Percentiles rank a stretch among this genome's conserved stretches.
These are phyloP conservation scores for Neria commutata DNA, from an alignment of 2,888 invertebrate genomes.

Conservation along the genomic window DNA sequence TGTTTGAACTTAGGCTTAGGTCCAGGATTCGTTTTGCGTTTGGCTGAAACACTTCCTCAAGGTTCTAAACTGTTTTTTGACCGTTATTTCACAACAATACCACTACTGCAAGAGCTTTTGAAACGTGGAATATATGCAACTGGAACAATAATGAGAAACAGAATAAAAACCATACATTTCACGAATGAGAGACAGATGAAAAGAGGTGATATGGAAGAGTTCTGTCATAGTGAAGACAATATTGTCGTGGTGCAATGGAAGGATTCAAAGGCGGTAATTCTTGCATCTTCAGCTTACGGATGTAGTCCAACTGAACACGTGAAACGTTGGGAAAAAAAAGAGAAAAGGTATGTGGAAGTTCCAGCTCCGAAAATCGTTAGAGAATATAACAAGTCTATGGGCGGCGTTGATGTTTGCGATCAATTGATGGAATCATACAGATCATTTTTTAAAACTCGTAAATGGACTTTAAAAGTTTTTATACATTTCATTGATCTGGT, in stretches of 20 bases:
- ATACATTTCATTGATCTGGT: constrained; percentile 2
- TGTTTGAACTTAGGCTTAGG: constrained; percentile 19
- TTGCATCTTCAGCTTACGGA: constrained; percentile 23
- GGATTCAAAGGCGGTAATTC: constrained; percentile 21
- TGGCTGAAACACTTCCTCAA: neutral
- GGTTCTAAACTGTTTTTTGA: constrained; percentile 15
- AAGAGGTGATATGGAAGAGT: constrained; percentile 22
- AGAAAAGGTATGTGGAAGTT: neutral
- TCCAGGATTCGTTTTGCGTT: constrained; percentile 18
- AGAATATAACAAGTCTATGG: constrained; percentile 10
- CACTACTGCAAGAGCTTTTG: constrained; percentile 16
- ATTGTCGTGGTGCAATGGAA: constrained; percentile 20
- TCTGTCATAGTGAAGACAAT: constrained; percentile 14
- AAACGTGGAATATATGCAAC: constrained; percentile 10
- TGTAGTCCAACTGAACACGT: neutral
- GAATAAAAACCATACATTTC: constrained; percentile 10
- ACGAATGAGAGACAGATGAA: constrained; percentile 19
- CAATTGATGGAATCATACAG: constrained; percentile 8
- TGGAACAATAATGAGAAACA: constrained; percentile 1
- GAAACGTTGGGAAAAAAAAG: neutral
- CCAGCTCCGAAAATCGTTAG: neutral
- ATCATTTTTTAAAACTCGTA: neutral
- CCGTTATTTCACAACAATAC: constrained; percentile 26
- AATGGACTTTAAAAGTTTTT: neutral
- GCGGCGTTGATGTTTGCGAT: constrained; percentile 14